Evolutionary conservation across 2,113 vertebrate genomes (phyloP), one percentile per base, ranked within the genome.

Genomic region (Strigops habroptila): DNA sequence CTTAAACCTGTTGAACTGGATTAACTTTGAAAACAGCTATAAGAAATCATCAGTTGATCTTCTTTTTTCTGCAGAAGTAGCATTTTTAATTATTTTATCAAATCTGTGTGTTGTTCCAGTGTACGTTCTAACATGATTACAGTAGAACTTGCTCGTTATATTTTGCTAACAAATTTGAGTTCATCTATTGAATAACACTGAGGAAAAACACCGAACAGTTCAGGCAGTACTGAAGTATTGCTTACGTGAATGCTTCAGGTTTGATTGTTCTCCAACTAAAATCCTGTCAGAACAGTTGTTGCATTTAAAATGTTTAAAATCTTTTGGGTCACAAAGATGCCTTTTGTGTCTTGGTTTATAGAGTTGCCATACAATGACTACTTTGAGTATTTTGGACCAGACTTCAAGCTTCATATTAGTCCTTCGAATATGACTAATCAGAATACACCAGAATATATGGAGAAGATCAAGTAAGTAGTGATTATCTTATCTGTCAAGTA

Each of bases 351-450:
- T 83, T 93, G 84, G 48, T 96, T 94, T 86, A 64, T 53, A 98
- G 98, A 98, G 85, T 96, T 98, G 92, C 98, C 98, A 44, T 98
- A 98, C 93, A 98, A 98, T 93, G 98, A 98, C 95, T 98, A 98
- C 89, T 98, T 98, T 78, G 98, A 98, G 71, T 98, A 98, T 98
- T 98, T 98, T 31, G 98, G 98, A 96, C 98, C 98, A 59, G 98
- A 98, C 92, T 98, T 98, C 96, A 98, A 98, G 73, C 96, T 98
- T 76, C 98, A 98, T 91, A 98, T 98, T 96, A 98, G 98, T 96
- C 98, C 98, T 95, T 98, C 98, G 15, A 98, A 98, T 93, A 98
- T 98, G 98, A 98, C 98, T 90, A 98, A 98, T 86, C 98, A 98
- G 95, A 98, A 98, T 88, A 98, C 98, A 83, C 98, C 98, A 64